Percentiles rank a stretch among this genome's conserved stretches.
phyloP scores from a whole-genome alignment of 1,140 invertebrate genomes.

The Zaprionus capensis region DNA sequence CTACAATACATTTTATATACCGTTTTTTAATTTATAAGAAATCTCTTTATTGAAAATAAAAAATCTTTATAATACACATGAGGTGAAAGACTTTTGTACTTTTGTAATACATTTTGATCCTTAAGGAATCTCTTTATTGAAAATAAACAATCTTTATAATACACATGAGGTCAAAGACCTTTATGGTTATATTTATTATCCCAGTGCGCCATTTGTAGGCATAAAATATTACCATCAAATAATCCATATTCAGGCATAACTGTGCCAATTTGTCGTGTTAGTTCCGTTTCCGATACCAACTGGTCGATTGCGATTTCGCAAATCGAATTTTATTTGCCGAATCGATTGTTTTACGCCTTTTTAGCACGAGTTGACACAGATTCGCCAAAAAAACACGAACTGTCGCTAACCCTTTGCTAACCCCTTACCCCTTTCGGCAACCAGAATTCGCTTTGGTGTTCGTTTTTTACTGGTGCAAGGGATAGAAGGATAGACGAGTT shows the following conservation, averaged over 20 bases:
- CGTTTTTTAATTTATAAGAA: neutral
- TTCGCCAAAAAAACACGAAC: slow-evolving; percentile 36
- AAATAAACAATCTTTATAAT: neutral
- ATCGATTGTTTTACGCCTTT: slow-evolving; percentile 81
- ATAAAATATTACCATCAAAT: slow-evolving; percentile 45
- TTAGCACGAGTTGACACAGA: slow-evolving; percentile 68
- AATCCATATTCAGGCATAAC: slow-evolving; percentile 51
- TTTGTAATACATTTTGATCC: no score
- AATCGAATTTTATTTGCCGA: slow-evolving; percentile 78
- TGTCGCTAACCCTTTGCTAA: slow-evolving; percentile 51
- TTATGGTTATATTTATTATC: neutral
- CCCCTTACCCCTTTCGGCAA: slow-evolving; percentile 49
- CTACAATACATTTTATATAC: neutral
- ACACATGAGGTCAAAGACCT: slow-evolving; percentile 5
- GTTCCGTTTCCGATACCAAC: slow-evolving; percentile 29
- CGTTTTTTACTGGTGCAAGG: slow-evolving; percentile 49
- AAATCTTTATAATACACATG: no score
- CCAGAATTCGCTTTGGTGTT: slow-evolving; percentile 79
- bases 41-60: no score
- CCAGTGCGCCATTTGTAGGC: slow-evolving; percentile 19
- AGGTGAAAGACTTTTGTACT: no score
- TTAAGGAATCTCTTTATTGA: neutral
- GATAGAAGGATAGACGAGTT: slow-evolving; percentile 35
- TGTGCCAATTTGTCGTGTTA: slow-evolving; percentile 62
- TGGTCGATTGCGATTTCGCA: slow-evolving; percentile 49